A percentile compares a stretch with the other conserved stretches of the same genome.
These are phyloP conservation scores for Luidia sarsii DNA, from an alignment of 53 echinoderm and acorn worm genomes.

Conservation along the genomic window DNA sequence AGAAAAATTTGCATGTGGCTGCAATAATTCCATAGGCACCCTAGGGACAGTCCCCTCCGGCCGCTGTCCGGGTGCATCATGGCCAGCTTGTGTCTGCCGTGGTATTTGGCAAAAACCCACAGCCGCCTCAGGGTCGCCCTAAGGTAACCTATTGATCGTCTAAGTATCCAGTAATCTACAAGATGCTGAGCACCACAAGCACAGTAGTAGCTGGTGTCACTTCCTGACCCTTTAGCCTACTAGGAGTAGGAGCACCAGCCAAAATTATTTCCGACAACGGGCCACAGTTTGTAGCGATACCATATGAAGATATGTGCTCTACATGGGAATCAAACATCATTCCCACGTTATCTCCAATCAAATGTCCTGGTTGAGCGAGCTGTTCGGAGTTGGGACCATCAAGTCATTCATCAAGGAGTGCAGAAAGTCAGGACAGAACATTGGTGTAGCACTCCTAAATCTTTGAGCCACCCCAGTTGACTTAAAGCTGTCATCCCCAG, in stretches of 20 bases:
- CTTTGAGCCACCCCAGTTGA: not conserved
- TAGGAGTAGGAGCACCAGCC: constrained; percentile 50
- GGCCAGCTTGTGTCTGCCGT: too few relatives aligned
- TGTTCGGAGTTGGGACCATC: constrained; percentile 71
- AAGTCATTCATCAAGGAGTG: constrained; percentile 57
- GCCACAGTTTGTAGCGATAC: constrained; percentile 52
- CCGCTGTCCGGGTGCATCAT: too few relatives aligned
- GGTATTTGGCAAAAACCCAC: too few relatives aligned
- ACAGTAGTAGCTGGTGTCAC: not conserved
- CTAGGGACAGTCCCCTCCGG: too few relatives aligned
- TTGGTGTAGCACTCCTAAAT: not conserved
- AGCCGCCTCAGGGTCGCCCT: too few relatives aligned
- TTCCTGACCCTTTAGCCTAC: constrained; percentile 12
- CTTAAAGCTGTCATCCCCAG: not conserved
- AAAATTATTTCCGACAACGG: constrained; percentile 66
- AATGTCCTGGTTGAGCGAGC: constrained; percentile 58
- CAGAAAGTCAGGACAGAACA: constrained; percentile 48
- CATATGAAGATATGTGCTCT: constrained; percentile 46
- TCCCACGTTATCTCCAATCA: constrained; percentile 55
- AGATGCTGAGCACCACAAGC: not conserved
- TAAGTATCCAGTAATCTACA: constrained; percentile 16
- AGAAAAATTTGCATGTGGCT: too few relatives aligned
- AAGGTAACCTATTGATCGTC: too few relatives aligned
- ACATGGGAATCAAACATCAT: constrained; percentile 59
- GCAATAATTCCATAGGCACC: too few relatives aligned